phyloP scores from a whole-genome alignment of 2,113 vertebrate genomes.

The Microcebus jonahi region DNA sequence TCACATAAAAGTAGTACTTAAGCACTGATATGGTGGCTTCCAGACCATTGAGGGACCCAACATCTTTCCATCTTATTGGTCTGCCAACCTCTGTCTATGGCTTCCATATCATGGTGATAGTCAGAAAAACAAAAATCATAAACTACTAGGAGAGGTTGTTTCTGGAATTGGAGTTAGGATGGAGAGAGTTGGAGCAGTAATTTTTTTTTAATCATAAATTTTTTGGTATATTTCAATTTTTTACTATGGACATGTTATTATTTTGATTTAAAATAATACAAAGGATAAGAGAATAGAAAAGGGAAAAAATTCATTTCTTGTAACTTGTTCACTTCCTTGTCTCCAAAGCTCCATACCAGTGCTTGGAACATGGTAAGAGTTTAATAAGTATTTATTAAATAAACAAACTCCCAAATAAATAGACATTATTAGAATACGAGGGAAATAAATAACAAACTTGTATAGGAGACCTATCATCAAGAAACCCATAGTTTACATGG shows the following conservation, averaged over 20 bases:
- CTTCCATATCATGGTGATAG: neutral
- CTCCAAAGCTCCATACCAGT: neutral
- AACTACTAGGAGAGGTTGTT: neutral
- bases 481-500: neutral
- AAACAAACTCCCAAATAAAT: constrained; percentile 2
- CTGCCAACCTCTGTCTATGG: neutral
- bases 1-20: neutral
- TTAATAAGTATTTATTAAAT: constrained; percentile 24
- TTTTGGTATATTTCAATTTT: neutral
- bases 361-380: neutral
- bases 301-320: neutral
- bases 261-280: neutral
- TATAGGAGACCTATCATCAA: neutral
- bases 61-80: neutral
- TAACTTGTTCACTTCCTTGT: neutral
- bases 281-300: neutral
- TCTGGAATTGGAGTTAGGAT: constrained; percentile 17
- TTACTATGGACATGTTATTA: neutral
- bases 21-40: neutral
- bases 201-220: neutral
- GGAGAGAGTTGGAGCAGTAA: neutral
- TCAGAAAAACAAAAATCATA: neutral
- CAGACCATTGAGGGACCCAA: neutral
- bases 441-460: neutral
- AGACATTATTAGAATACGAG: neutral